Evolutionary conservation across 2,888 invertebrate species (phyloP), one percentile per base, ranked within the genome.

Genomic region (Ichneumoninae sp.): DNA sequence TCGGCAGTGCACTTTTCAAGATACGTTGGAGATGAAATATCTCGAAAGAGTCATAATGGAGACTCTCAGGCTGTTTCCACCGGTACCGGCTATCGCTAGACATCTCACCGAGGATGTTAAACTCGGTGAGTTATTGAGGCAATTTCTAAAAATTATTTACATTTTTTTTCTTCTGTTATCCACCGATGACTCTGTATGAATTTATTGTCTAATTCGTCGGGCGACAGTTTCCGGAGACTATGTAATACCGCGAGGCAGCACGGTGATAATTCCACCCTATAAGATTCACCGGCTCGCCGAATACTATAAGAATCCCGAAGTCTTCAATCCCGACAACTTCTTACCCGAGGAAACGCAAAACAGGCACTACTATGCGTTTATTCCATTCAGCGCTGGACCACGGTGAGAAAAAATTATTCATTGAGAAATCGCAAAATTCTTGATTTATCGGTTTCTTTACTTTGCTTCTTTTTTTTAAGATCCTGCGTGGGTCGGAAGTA

Each of bases 1-100:
- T 90, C 95, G 97, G 26, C 96, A 96, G 3, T 96, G 96, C 66
- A 97, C 97, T 13, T 97, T 97, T 94, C 96, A 96, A 89, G 97
- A 97, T 87, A 97, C 97, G 1, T 92, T 97, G n/a, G 96, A 97
- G 93, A 97, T 97, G 97, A 97, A 97, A 93, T 97, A 97, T 90
- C 94, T 97, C 88, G 97, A 97, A 93, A 95, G 97, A 84, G 97
- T 97, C 84, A 95, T 97, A 69, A 96, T 97, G 96, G 97, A 97
- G 93, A 96, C 97, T 3, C 94, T 97, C 30, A 95, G 97, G 89
- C 94, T 97, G 95, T 97, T 96, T 91, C 97, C 97, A 79, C 97
- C 97, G 87, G 96, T 97, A 74, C 97, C 97, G 36, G 94, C 96
- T 26, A 97, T 97, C 89, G 97, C 97, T 7, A 95, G 97, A 89